Percentiles rank a stretch among this genome's conserved stretches.
Evolutionary conservation across 2,797 vertebrate species (phyloP).

Genomic region (Cebuella pygmaea): DNA sequence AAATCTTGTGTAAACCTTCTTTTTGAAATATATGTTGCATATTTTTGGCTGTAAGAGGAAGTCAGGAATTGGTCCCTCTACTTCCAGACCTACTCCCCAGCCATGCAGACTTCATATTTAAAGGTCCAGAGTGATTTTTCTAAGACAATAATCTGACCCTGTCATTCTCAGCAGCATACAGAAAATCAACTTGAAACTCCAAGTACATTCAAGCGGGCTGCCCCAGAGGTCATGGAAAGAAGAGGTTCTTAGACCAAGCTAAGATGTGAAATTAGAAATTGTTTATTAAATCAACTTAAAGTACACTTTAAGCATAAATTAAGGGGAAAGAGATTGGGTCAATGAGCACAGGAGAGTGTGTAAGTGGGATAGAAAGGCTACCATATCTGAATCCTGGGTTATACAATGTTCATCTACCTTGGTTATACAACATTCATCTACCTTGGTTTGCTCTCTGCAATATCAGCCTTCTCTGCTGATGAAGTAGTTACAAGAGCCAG

Average conservation of each 20-base stretch:
- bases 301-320: neutral
- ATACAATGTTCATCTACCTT: neutral
- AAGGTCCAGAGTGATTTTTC: slow-evolving; percentile 3
- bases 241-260: neutral
- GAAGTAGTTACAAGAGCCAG: neutral
- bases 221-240: neutral
- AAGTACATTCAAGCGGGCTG: neutral
- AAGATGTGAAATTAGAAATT: neutral
- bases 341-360: neutral
- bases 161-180: neutral
- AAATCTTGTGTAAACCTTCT: neutral
- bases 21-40: neutral
- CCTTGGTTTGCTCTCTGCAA: neutral
- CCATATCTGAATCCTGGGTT: neutral
- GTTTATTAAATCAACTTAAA: neutral
- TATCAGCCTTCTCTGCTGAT: neutral
- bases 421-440: neutral
- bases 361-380: neutral
- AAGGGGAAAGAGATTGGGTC: neutral
- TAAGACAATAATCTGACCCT: neutral
- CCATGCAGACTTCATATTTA: neutral
- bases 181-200: neutral
- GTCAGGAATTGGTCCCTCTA: neutral
- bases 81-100: neutral
- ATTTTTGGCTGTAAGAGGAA: neutral